Evolutionary conservation across 2,797 vertebrate genomes (phyloP).

Genomic region (Fringilla coelebs): DNA sequence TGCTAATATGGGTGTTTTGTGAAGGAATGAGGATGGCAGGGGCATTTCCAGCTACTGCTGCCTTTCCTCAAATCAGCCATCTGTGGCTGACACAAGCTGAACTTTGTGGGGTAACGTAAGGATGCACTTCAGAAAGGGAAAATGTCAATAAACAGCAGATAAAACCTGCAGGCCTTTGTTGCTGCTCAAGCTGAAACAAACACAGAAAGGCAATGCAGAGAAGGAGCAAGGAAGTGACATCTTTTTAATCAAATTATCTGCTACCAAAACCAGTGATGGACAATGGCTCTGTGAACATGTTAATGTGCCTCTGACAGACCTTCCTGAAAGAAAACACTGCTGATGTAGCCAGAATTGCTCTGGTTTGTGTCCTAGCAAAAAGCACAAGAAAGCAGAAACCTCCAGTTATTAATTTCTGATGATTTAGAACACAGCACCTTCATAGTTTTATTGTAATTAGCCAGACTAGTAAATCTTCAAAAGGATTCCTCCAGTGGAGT

Average conservation of each 20-base stretch:
- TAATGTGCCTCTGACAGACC: not conserved
- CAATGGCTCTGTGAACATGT: fast-evolving
- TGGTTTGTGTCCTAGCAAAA: not conserved
- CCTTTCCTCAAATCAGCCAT: not conserved
- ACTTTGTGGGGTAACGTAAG: not conserved
- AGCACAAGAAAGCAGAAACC: not conserved
- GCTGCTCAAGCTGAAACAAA: not conserved
- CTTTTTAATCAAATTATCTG: not conserved
- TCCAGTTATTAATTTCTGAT: conserved; percentile 18
- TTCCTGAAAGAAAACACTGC: not conserved
- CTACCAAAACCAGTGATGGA: not conserved
- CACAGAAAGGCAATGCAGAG: not conserved
- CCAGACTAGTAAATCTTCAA: conserved; percentile 28
- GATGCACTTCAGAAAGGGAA: not conserved
- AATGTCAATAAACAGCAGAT: conserved; percentile 20
- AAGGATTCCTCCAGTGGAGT: conserved; percentile 14
- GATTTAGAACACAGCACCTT: conserved; percentile 18
- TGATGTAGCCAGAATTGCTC: not conserved
- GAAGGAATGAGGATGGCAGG: not conserved
- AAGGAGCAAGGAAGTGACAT: not conserved
- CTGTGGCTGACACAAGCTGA: not conserved
- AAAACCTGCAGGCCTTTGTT: not conserved
- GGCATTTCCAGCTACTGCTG: not conserved
- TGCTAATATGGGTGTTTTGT: not conserved
- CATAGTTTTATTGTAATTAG: conserved; percentile 18